A percentile compares a stretch with the other conserved stretches of the same genome.
phyloP scores from a whole-genome alignment of 2,888 invertebrate species.

The Scaptomyza flava region DNA sequence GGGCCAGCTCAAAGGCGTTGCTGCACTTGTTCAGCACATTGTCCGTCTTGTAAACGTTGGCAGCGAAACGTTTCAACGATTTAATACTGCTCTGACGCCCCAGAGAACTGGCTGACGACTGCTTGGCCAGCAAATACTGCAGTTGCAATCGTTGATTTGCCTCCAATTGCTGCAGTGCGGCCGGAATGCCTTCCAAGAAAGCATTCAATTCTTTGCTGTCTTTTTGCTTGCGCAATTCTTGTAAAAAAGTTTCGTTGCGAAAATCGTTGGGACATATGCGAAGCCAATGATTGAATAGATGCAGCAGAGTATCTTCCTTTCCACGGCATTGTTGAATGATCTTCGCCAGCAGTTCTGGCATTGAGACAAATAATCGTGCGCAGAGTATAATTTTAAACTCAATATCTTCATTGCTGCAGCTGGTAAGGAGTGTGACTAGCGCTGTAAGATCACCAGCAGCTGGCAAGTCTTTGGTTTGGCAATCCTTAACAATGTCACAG shows the following conservation, averaged over 20 bases:
- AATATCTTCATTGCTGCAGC: conserved; percentile 88
- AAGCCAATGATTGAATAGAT: conserved; percentile 94
- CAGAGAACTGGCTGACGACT: conserved; percentile 54
- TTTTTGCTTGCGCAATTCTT: conserved; percentile 92
- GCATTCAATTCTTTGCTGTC: conserved; percentile 85
- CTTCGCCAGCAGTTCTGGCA: conserved; percentile 93
- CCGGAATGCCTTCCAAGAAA: conserved; percentile 86
- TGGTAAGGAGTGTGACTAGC: conserved; percentile 40
- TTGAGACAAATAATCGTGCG: conserved; percentile 81
- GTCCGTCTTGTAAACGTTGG: conserved; percentile 59
- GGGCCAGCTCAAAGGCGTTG: conserved; percentile 92
- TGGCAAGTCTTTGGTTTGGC: conserved; percentile 65
- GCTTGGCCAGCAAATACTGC: conserved; percentile 59
- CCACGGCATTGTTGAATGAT: conserved; percentile 89
- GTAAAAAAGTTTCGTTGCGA: conserved; percentile 95
- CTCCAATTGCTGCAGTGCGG: conserved; percentile 23
- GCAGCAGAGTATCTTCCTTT: conserved; percentile 39
- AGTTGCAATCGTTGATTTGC: conserved; percentile 85
- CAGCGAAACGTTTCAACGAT: conserved; percentile 84
- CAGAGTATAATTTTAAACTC: conserved; percentile 86
- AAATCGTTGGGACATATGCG: conserved; percentile 98
- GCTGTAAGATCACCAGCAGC: conserved; percentile 46
- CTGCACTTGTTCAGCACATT: conserved; percentile 89
- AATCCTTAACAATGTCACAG: conserved; percentile 30
- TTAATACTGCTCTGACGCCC: conserved; percentile 73